Percentiles rank a stretch among this genome's conserved stretches.
phyloP scores from a whole-genome alignment of 2,888 invertebrate genomes.

The Harpalus rubripes region DNA sequence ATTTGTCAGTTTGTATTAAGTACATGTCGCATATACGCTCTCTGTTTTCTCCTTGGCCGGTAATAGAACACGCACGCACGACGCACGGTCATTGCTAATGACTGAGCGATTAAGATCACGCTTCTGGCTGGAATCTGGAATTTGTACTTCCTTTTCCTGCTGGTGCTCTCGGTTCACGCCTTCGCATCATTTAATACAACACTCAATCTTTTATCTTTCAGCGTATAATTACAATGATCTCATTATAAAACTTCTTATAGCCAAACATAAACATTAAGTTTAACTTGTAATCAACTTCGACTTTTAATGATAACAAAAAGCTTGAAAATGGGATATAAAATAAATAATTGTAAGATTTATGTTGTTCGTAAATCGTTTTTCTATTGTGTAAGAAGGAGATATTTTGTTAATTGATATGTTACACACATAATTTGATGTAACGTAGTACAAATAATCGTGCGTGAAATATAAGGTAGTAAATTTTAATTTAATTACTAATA shows the following conservation, averaged over 20 bases:
- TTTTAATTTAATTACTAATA: too few species aligned
- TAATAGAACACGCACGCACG: conserved; percentile 8
- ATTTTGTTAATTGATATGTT: background rate
- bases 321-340: background rate
- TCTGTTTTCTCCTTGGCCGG: conserved; percentile 4
- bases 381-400: background rate
- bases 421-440: background rate
- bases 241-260: background rate
- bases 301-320: background rate
- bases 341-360: background rate
- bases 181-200: background rate
- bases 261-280: background rate
- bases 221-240: background rate
- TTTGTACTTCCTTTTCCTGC: conserved; percentile 31
- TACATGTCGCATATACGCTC: background rate
- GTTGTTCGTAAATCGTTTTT: background rate
- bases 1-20: background rate
- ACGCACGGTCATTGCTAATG: conserved; percentile 38
- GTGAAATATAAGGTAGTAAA: too few species aligned
- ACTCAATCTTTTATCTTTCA: background rate
- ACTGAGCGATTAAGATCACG: conserved; percentile 31
- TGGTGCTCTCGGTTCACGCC: background rate
- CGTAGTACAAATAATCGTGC: too few species aligned
- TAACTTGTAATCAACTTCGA: background rate
- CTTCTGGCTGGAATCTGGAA: conserved; percentile 38